Percentiles rank a stretch among this genome's conserved stretches.
phyloP scores from a whole-genome alignment of 2,113 vertebrate species.

The Mungos mungo region DNA sequence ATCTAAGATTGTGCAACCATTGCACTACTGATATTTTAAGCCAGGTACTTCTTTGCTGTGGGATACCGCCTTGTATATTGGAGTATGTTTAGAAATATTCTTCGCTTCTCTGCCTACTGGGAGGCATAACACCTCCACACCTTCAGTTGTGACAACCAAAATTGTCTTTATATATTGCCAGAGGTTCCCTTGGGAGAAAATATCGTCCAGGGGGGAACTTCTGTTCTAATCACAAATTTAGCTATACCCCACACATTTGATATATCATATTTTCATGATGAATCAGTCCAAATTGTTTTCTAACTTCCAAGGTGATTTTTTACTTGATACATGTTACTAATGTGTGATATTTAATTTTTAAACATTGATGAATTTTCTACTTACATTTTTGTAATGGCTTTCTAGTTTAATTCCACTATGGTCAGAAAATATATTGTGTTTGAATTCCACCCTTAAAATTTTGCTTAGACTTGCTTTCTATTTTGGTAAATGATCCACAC shows the following conservation, averaged over 20 bases:
- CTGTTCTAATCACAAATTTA: neutral
- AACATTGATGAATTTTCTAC: neutral
- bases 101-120: neutral
- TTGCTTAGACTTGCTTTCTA: neutral
- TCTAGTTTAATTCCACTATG: neutral
- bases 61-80: neutral
- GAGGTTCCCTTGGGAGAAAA: neutral
- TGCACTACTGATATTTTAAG: neutral
- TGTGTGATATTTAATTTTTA: neutral
- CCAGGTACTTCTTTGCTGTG: neutral
- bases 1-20: neutral
- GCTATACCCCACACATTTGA: neutral
- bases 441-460: neutral
- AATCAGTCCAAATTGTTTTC: neutral
- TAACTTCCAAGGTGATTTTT: neutral
- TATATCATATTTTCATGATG: neutral
- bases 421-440: neutral
- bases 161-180: neutral
- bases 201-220: neutral
- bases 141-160: neutral
- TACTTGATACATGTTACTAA: neutral
- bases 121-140: neutral
- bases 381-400: neutral
- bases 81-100: neutral
- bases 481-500: neutral